These are phyloP conservation scores for Tetragonula clypearis DNA, from an alignment of 1,140 invertebrate genomes.

Conservation along the genomic window DNA sequence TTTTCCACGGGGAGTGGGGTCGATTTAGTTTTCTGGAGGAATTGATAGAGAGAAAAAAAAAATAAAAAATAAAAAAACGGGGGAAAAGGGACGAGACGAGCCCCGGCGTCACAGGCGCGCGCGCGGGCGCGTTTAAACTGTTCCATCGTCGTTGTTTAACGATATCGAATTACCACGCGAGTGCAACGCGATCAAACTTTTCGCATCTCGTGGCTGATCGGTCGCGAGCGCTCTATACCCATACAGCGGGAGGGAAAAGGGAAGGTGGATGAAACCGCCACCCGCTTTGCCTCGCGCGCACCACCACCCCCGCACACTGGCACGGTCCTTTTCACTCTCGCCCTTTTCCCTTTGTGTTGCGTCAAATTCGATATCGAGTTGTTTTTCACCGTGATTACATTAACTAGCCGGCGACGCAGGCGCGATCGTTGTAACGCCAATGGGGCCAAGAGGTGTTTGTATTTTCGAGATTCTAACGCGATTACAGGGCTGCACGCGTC, in stretches of 20 bases:
- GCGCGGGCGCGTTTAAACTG: constrained; percentile 8
- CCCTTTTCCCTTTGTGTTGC: constrained; percentile 50
- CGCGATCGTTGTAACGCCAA: constrained; percentile 53
- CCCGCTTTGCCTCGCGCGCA: neutral
- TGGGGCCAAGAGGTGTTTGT: constrained; percentile 48
- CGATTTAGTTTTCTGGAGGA: neutral
- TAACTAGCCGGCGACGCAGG: constrained; percentile 60
- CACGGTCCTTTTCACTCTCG: constrained; percentile 9
- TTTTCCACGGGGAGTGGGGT: too few species aligned
- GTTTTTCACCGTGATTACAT: constrained; percentile 67
- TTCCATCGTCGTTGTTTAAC: constrained; percentile 63
- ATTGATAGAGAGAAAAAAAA: neutral
- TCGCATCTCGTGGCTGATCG: constrained; percentile 56
- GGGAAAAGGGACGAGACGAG: constrained; percentile 2
- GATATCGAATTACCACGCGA: constrained; percentile 61
- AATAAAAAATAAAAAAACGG: too few species aligned
- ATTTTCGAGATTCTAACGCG: constrained; percentile 55
- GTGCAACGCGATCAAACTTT: constrained; percentile 60
- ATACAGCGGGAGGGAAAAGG: too few species aligned
- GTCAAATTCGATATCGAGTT: constrained; percentile 68
- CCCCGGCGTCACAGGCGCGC: neutral
- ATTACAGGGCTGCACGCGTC: constrained; percentile 33
- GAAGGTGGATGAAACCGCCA: neutral
- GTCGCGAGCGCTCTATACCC: neutral
- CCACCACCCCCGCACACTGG: neutral